Evolutionary conservation across 2,888 invertebrate genomes (phyloP), one percentile per base, ranked within the genome.

Genomic region (Agrochola circellaris): DNA sequence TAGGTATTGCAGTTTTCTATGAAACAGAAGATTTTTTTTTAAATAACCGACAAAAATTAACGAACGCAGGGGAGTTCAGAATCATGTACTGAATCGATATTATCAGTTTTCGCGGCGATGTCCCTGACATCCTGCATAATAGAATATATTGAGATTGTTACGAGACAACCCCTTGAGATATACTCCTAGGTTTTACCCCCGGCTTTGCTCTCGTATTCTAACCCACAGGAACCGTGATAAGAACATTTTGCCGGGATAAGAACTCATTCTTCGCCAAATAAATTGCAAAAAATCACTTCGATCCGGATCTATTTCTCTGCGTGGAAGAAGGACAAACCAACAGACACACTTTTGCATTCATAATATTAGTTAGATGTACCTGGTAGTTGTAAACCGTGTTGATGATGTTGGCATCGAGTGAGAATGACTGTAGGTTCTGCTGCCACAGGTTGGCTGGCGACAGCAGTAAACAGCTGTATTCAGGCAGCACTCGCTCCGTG

Each of bases 381-480:
- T 99, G 98, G 94, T 98, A 98, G 86, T 97, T 98, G 94, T 98
- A 98, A 81, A 99, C 97, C 0, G 99, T 99, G 87, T 97, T 98
- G 82, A 99, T 97, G 84, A 99, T 97, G 91, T 98, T 98, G 20
- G 97, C 97, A 93, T 99, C 99, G 84, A 98, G 97, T 72, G 98
- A 97, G 93, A 98, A 99, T 62, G 97, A 97, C 89, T 98, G 98
- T 51, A 98, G 96, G 93, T 98, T 98, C 92, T 98, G 98, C 88
- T 98, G 98, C 99, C 99, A 99, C 78, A 99, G 97, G 96, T 99
- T 99, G 11, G 99, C 99, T 0, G 99, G 99, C 1, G 99, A 99
- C 15, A 99, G 95, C 60, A 99, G 96, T 45, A 99, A 97, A 94
- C 99, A 99, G 93, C 98, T 98, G 93, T 99, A 99, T 93, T 99